Base-by-base conservation (phyloP, 2,797 vertebrate genomes). In the Tangara arthus region DNA sequence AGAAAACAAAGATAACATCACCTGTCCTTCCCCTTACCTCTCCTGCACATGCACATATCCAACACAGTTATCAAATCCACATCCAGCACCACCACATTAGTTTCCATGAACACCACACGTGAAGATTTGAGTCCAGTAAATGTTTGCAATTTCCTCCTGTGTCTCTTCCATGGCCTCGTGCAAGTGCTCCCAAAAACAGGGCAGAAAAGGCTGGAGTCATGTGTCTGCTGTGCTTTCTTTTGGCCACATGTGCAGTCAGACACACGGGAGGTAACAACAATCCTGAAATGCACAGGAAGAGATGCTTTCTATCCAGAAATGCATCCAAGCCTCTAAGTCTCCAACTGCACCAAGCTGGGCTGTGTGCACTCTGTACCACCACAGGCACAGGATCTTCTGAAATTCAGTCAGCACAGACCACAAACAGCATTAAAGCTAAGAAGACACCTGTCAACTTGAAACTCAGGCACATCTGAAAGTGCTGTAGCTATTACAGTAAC, bases 141-240 rank as follows among this genome's bases (percentile, higher is more conserved):
- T 0, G 1, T 15, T 27, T 23, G 14, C 53, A 7, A 3, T 23
- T 76, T 52, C 70, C 55, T 72, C 50, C 0, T 2, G 11, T 18
- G 35, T 30, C 44, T 53, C 30, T 55, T 80, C n/a, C 65, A 26
- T 0, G 6, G 19, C 23, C 64, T n/a, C 22, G 9, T 8, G 16
- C 28, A 30, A 73, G 55, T 35, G 11, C 41, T 37, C 52, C 57
- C 86, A 69, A 59, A 30, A n/a, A 47, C 2, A 13, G 32, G 46
- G 46, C 34, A 80, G 61, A 69, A 39, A 35, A 6, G 39, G 39
- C 39, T 39, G 39, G 39, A 39, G 39, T 39, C 39, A 39, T 39
- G 39, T 39, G 39, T 15, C 39, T 39, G 39, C 39, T 39, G 39
- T 39, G 39, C 39, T 20, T 66, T n/a, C 26, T 52, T 59, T 21